phyloP scores from a whole-genome alignment of 2,888 invertebrate genomes.

The Latheticus oryzae region DNA sequence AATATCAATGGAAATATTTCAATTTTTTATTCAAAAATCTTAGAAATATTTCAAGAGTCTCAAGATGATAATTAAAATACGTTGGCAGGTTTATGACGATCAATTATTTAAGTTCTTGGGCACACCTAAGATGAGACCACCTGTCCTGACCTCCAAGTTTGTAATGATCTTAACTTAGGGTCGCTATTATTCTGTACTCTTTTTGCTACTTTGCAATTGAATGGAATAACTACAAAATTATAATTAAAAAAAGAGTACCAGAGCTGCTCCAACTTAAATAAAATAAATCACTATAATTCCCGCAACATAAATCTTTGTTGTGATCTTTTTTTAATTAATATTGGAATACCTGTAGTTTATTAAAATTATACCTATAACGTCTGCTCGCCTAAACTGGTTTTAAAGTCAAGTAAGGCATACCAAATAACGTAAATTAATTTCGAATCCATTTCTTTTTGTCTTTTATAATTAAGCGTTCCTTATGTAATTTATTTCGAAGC shows the following conservation, averaged over 20 bases:
- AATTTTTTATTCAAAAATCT: slow-evolving; percentile 15
- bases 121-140: slow-evolving; percentile 58
- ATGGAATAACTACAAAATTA: too few relatives aligned
- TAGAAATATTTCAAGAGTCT: slow-evolving; percentile 9
- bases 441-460: too few relatives aligned
- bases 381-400: slow-evolving; percentile 18
- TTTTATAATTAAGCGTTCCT: too few relatives aligned
- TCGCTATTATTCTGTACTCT: slow-evolving; percentile 30
- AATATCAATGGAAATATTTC: slow-evolving; percentile 2
- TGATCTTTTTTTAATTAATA: slow-evolving; percentile 11
- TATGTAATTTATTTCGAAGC: slow-evolving; percentile 9
- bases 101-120: slow-evolving; percentile 39
- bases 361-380: slow-evolving; percentile 13
- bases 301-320: slow-evolving; percentile 1
- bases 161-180: slow-evolving; percentile 55
- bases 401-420: neutral
- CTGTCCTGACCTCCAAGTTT: slow-evolving; percentile 59
- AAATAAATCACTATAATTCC: too few relatives aligned
- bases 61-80: slow-evolving; percentile 25
- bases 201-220: slow-evolving; percentile 36
- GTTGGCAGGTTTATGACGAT: slow-evolving; percentile 20
- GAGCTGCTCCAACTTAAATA: too few relatives aligned
- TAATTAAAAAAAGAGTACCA: too few relatives aligned
- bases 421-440: slow-evolving; percentile 15
- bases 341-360: slow-evolving; percentile 7